Percentiles rank a stretch among this genome's conserved stretches.
phyloP scores from a whole-genome alignment of 23 tunicate species.

The Trididemnum miniatum region DNA sequence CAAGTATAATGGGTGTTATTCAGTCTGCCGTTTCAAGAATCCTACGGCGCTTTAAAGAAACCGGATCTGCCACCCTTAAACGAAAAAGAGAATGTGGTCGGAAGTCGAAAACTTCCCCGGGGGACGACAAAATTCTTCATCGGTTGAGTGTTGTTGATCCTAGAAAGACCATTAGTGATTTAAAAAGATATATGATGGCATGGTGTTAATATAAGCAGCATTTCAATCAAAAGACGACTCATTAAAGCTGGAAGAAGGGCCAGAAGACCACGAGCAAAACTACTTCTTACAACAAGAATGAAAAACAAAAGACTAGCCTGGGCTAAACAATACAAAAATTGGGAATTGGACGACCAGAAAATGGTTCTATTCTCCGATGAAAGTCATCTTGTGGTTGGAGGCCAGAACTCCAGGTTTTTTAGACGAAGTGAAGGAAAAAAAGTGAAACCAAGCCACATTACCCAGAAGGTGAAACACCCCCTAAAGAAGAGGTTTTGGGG shows the following conservation, averaged over 20 bases:
- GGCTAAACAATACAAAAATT: constrained; percentile 1
- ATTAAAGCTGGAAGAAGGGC: not conserved
- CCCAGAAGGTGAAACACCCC: not conserved
- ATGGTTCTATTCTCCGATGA: not conserved
- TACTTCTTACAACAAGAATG: not conserved
- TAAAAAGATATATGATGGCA: not conserved
- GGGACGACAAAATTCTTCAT: not conserved
- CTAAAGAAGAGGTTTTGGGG: constrained; percentile 22
- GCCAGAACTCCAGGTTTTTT: not conserved
- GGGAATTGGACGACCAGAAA: not conserved
- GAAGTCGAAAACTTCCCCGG: not conserved
- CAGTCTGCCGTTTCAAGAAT: not conserved
- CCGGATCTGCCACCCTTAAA: not conserved
- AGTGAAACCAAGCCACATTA: not conserved
- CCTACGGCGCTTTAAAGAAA: not conserved
- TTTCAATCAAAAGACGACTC: not conserved
- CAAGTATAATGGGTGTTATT: not conserved
- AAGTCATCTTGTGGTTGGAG: too few species aligned
- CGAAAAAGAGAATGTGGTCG: not conserved
- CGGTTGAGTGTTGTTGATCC: not conserved
- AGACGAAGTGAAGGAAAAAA: not conserved
- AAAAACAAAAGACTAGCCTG: not conserved
- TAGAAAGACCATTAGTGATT: not conserved
- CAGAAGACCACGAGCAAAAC: not conserved
- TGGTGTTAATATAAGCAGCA: not conserved